Evolutionary conservation across 2,888 invertebrate genomes (phyloP), one percentile per base, ranked within the genome.

Genomic region (Dasysyrphus tricinctus): DNA sequence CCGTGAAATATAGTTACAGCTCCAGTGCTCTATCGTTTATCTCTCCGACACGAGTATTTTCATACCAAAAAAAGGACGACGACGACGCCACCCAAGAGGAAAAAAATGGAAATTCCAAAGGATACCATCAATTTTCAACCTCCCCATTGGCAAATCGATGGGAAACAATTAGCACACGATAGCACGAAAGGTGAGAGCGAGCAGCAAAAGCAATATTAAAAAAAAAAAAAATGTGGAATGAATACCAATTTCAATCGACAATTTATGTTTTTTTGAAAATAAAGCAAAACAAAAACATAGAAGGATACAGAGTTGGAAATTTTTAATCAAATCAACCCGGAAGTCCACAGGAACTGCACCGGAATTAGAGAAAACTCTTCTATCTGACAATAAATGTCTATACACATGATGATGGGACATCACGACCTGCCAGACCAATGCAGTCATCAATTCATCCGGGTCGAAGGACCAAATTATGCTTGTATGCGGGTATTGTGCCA

Each of bases 281-380:
- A 19, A 5, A 57, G 51, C 67, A 54, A 69, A 39, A 54, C 32
- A 54, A 70, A 32, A 47, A 12, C 5, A 5, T 19, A n/a, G 3
- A 56, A 77, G 37, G 32, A 59, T 16, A 47, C 12, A 37, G 47
- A 16, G 42, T 14, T 19, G 74, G 44, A 80, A 34, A 65, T 86
- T 86, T 86, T 86, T 86, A 86, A 86, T 86, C 86, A 82, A 82
- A 86, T 86, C 82, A 82, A 37, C 72, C 69, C 81, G 85, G 78
- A 81, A 72, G 78, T 79, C 74, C 75, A 78, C 78, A 79, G 78
- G 70, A 82, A 79, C 65, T 82, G 65, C 75, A 70, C 82, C 78
- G 86, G 86, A 82, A 74, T 86, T 82, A 73, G 74, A 75, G 49
- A 69, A 34, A 70, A 74, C 74, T 86, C 14, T 49, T 39, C 34